Evolutionary conservation across 1,140 invertebrate genomes (phyloP).

Genomic region (Megathymus violae): DNA sequence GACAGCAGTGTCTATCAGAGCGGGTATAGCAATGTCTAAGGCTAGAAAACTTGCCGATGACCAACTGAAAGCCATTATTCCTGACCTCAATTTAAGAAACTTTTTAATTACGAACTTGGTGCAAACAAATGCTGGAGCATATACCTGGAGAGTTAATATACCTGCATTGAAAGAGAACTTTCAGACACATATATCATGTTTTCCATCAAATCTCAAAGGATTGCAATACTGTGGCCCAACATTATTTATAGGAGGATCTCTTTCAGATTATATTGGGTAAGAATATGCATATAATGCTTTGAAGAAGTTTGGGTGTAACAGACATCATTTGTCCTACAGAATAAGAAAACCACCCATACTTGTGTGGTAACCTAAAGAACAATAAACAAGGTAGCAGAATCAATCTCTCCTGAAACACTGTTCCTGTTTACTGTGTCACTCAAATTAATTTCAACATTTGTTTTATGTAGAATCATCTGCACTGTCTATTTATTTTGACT

Average conservation of each 20-base stretch:
- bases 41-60: constrained; percentile 86
- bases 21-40: constrained; percentile 86
- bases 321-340: too few relatives aligned
- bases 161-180: constrained; percentile 87
- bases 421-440: too few relatives aligned
- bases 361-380: too few relatives aligned
- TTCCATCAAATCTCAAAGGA: constrained; percentile 82
- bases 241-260: constrained; percentile 91
- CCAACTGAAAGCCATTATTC: constrained; percentile 68
- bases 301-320: too few relatives aligned
- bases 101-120: constrained; percentile 93
- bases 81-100: constrained; percentile 80
- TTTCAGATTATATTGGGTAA: constrained; percentile 92
- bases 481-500: too few relatives aligned
- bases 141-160: constrained; percentile 90
- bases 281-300: constrained; percentile 36
- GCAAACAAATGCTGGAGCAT: constrained; percentile 85
- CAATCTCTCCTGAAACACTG: too few relatives aligned
- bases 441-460: too few relatives aligned
- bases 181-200: constrained; percentile 85
- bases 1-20: constrained; percentile 84
- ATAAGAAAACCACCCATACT: too few relatives aligned
- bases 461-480: too few relatives aligned
- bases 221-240: constrained; percentile 87
- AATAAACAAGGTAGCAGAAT: too few relatives aligned